These are phyloP conservation scores for Ectemnius cavifrons DNA, from an alignment of 2,888 invertebrate species.

Conservation along the genomic window DNA sequence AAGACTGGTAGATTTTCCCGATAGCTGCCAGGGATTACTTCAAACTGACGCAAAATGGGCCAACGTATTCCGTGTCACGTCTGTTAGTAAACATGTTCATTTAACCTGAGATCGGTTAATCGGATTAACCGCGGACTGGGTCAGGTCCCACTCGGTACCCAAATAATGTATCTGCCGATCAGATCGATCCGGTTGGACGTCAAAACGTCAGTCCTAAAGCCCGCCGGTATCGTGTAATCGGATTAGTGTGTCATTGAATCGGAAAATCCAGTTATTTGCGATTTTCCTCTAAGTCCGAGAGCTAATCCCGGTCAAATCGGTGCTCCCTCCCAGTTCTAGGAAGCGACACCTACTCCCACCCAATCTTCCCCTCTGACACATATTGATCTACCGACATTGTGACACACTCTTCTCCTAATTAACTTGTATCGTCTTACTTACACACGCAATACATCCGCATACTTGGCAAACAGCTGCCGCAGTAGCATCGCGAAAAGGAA, in stretches of 20 bases:
- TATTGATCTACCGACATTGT: slow-evolving; percentile 10
- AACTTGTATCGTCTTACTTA: slow-evolving; percentile 10
- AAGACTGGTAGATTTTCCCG: too few relatives aligned
- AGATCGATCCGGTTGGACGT: slow-evolving; percentile 32
- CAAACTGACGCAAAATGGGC: background rate
- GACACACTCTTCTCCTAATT: slow-evolving; percentile 5
- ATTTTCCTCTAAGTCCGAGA: slow-evolving; percentile 22
- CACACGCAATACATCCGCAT: slow-evolving; percentile 2
- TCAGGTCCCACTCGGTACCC: background rate
- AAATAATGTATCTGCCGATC: slow-evolving; percentile 4
- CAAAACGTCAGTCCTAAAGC: slow-evolving; percentile 25
- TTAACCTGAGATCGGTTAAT: slow-evolving; percentile 17
- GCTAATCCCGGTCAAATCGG: slow-evolving; percentile 19
- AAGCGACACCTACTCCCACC: slow-evolving; percentile 20
- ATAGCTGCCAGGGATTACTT: too few relatives aligned
- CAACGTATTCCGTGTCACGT: background rate
- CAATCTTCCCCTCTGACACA: background rate
- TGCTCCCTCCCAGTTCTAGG: slow-evolving; percentile 18
- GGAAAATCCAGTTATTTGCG: slow-evolving; percentile 49
- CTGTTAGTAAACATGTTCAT: slow-evolving; percentile 32
- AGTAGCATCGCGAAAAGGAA: background rate
- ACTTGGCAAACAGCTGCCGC: slow-evolving; percentile 22
- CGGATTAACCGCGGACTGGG: slow-evolving; percentile 28
- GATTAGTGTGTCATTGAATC: slow-evolving; percentile 37
- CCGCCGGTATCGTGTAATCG: slow-evolving; percentile 23